Percentiles rank a stretch among this genome's conserved stretches.
phyloP scores from a whole-genome alignment of 2,888 invertebrate genomes.

The Monochamus alternatus region DNA sequence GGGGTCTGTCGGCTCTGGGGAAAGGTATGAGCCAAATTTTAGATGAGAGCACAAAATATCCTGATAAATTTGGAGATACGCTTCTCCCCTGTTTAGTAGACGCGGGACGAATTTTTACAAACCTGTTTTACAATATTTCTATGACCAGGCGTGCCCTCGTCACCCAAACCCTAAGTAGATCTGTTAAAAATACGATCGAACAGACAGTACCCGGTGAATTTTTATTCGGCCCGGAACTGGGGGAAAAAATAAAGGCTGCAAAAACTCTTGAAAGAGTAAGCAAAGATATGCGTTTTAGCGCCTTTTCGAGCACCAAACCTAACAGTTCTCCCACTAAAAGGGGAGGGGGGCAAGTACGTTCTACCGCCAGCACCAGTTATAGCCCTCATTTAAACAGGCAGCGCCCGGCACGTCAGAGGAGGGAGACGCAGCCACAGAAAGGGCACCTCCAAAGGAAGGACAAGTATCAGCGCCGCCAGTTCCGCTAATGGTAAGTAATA shows the following conservation, averaged over 20 bases:
- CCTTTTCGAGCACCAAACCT: not conserved
- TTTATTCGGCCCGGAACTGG: constrained; percentile 38
- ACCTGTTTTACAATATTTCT: constrained; percentile 29
- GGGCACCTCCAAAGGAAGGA: not conserved
- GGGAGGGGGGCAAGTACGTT: not conserved
- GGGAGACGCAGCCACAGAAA: not conserved
- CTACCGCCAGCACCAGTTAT: not conserved
- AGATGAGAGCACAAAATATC: not conserved
- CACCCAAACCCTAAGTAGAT: constrained; percentile 34
- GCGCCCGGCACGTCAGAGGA: constrained; percentile 8
- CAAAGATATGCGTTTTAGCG: not conserved
- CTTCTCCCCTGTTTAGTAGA: not conserved
- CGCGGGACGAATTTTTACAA: not conserved
- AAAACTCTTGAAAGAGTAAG: not conserved
- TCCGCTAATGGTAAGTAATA: not conserved
- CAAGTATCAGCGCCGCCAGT: not conserved
- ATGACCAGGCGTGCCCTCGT: constrained; percentile 36
- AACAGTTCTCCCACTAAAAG: not conserved
- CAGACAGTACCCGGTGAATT: constrained; percentile 31
- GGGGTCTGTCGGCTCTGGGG: not conserved
- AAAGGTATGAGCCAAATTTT: not conserved
- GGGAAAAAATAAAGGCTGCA: constrained; percentile 29
- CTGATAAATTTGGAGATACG: not conserved
- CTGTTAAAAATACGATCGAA: constrained; percentile 33
- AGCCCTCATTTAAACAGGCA: constrained; percentile 6